phyloP scores from a whole-genome alignment of 2,888 invertebrate species.

The Luffia ferchaultella region DNA sequence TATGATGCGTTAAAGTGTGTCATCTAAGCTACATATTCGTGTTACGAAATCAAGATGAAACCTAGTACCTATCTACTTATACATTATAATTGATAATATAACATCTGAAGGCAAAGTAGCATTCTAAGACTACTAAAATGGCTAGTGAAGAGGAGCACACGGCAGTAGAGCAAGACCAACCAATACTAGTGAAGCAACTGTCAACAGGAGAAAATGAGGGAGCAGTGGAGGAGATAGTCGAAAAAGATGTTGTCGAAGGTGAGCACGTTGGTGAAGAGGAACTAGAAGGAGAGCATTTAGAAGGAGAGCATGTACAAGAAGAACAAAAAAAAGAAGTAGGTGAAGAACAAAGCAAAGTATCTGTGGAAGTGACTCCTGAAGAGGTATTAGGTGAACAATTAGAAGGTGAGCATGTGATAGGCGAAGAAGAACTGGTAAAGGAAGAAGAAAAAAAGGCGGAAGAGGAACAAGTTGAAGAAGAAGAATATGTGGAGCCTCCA shows the following conservation, averaged over 20 bases:
- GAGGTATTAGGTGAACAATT: constrained; percentile 12
- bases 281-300: constrained; percentile 10
- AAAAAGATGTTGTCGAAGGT: constrained; percentile 7
- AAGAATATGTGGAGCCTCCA: constrained; percentile 40
- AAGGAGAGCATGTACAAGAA: constrained; percentile 20
- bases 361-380: constrained; percentile 17
- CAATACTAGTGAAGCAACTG: background rate
- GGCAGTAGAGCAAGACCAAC: background rate
- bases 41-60: too few species aligned
- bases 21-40: too few species aligned
- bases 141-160: background rate
- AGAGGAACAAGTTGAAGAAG: constrained; percentile 28
- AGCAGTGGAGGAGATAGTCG: constrained; percentile 2
- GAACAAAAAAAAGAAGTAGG: constrained; percentile 5
- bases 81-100: too few species aligned
- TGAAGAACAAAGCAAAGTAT: constrained; percentile 11
- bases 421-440: constrained; percentile 17
- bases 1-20: too few species aligned
- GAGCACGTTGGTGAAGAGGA: constrained; percentile 5
- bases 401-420: constrained; percentile 13
- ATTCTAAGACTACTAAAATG: too few species aligned
- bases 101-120: too few species aligned
- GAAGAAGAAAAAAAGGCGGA: constrained; percentile 19
- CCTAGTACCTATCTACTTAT: too few species aligned
- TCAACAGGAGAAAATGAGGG: background rate